These are phyloP conservation scores for Molossus molossus DNA, from an alignment of 2,797 vertebrate genomes.

Conservation along the genomic window DNA sequence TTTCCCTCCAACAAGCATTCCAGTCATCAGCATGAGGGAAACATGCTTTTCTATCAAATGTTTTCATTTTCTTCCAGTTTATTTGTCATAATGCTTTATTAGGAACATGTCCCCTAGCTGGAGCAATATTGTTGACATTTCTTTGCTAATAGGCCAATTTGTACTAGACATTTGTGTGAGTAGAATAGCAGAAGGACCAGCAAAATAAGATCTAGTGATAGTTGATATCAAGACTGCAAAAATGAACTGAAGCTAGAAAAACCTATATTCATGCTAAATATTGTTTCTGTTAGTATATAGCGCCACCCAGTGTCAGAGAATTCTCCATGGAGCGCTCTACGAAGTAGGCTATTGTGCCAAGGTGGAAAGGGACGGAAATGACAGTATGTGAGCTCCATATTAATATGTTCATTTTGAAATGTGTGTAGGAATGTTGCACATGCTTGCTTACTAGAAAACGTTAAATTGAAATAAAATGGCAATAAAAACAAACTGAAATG, in stretches of 20 bases:
- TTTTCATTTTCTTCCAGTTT: conserved; percentile 51
- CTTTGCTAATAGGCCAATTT: conserved; percentile 64
- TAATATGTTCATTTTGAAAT: background rate
- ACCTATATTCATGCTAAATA: background rate
- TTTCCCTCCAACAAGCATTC: conserved; percentile 1
- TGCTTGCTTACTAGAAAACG: background rate
- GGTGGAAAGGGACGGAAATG: background rate
- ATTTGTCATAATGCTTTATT: conserved; percentile 32
- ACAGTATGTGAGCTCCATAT: background rate
- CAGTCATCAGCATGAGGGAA: background rate
- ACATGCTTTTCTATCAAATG: background rate
- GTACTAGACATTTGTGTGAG: conserved; percentile 37
- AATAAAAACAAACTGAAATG: background rate
- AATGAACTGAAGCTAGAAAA: conserved; percentile 63
- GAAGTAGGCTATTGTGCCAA: background rate
- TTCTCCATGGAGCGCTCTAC: conserved; percentile 56
- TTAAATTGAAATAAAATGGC: background rate
- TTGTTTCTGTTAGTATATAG: conserved; percentile 78
- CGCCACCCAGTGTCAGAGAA: conserved; percentile 82
- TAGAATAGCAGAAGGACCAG: conserved; percentile 59
- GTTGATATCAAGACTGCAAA: conserved; percentile 55
- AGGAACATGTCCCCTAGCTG: conserved; percentile 31
- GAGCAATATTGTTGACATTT: conserved; percentile 47
- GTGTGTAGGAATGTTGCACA: background rate
- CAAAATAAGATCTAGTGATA: conserved; percentile 52